Evolutionary conservation across 2,888 invertebrate genomes (phyloP).

Genomic region (Lamproptera curius): DNA sequence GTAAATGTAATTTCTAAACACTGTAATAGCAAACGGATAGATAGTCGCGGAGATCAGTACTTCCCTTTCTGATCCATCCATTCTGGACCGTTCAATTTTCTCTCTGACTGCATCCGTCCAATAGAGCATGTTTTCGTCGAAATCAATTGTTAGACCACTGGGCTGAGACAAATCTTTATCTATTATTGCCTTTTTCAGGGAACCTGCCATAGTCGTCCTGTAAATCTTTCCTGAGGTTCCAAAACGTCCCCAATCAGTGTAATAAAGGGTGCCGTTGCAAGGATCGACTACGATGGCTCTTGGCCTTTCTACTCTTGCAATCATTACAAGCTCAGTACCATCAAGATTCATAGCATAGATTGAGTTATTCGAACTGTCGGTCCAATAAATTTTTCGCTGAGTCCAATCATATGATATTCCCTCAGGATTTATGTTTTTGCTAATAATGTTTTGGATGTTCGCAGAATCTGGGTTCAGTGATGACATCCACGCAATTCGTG

Average conservation of each 20-base stretch:
- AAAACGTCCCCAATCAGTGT: constrained; percentile 97
- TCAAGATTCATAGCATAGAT: constrained; percentile 97
- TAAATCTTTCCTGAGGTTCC: constrained; percentile 96
- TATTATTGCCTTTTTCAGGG: constrained; percentile 91
- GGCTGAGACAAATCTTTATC: constrained; percentile 95
- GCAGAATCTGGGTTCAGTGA: constrained; percentile 82
- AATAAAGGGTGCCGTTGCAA: constrained; percentile 96
- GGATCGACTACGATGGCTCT: constrained; percentile 97
- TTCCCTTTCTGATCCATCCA: constrained; percentile 92
- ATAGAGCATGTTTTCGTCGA: constrained; percentile 93
- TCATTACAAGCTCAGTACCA: constrained; percentile 92
- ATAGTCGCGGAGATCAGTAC: constrained; percentile 92
- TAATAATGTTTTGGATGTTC: constrained; percentile 83
- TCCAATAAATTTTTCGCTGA: constrained; percentile 98
- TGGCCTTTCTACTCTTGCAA: constrained; percentile 94
- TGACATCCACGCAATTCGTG: constrained; percentile 89
- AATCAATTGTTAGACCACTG: constrained; percentile 96
- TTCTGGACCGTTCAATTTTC: constrained; percentile 94
- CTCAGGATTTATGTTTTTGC: constrained; percentile 92
- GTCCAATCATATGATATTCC: constrained; percentile 99
- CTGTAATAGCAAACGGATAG: constrained; percentile 96
- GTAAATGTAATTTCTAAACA: constrained; percentile 93
- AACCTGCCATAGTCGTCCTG: constrained; percentile 97
- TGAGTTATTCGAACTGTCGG: constrained; percentile 95
- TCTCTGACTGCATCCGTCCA: constrained; percentile 99